Evolutionary conservation across 2,113 vertebrate species (phyloP).

Genomic region (Larimichthys crocea): DNA sequence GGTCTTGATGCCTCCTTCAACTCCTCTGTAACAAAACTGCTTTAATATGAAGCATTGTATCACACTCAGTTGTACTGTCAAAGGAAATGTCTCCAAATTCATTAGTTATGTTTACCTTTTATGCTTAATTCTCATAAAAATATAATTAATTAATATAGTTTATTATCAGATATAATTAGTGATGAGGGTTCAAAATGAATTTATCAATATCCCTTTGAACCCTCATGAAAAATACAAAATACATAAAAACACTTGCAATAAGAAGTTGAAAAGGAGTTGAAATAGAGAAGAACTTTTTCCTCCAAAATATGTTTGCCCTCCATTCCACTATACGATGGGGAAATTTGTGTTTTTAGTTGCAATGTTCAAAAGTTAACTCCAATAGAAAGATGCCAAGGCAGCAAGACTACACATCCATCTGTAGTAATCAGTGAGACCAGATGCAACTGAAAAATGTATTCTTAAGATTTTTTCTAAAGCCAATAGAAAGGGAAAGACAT

Average conservation of each 20-base stretch:
- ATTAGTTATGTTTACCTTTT: background rate
- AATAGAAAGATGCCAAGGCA: background rate
- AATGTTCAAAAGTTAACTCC: conserved; percentile 3
- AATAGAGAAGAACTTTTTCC: background rate
- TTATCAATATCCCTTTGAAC: background rate
- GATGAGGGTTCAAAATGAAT: too few species aligned
- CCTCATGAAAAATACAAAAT: background rate
- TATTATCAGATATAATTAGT: background rate
- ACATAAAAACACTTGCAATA: too few species aligned
- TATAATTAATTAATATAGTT: background rate
- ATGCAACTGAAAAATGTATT: background rate
- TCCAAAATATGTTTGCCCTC: background rate
- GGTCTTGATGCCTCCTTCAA: conserved; percentile 32
- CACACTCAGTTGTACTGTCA: background rate
- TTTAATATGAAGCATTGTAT: background rate
- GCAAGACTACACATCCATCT: background rate
- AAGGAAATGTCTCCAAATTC: background rate
- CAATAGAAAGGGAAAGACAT: conserved; percentile 2
- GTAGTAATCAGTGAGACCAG: background rate
- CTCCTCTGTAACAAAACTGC: background rate
- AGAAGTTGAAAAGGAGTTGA: background rate
- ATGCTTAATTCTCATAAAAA: background rate
- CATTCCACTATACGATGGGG: background rate
- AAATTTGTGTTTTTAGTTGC: conserved; percentile 6
- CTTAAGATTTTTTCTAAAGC: background rate